phyloP scores from a whole-genome alignment of 2,888 invertebrate genomes.

The Ctena decussata region DNA sequence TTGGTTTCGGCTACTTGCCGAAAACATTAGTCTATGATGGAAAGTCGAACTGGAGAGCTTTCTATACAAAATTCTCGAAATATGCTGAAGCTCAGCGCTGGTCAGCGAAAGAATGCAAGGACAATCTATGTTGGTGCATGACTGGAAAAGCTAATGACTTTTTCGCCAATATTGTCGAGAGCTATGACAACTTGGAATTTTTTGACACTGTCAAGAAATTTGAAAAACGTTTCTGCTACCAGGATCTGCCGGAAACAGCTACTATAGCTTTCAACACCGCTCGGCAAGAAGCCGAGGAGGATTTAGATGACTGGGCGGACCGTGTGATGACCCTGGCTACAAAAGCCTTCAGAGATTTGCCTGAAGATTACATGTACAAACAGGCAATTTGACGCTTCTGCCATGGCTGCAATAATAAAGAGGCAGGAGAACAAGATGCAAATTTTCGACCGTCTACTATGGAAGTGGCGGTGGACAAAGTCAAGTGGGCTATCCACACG shows the following conservation, averaged over 20 bases:
- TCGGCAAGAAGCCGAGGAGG: slow-evolving; percentile 2
- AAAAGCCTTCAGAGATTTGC: slow-evolving; percentile 24
- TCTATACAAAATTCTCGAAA: too few relatives aligned
- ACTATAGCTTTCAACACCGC: slow-evolving; percentile 6
- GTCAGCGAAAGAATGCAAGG: too few relatives aligned
- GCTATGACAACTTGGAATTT: background rate
- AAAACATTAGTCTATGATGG: too few relatives aligned
- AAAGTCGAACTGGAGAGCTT: too few relatives aligned
- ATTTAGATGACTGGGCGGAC: slow-evolving; percentile 32
- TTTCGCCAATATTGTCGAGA: background rate
- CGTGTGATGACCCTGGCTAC: slow-evolving; percentile 17
- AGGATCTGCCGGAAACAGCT: slow-evolving; percentile 32
- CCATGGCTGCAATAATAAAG: slow-evolving; percentile 16
- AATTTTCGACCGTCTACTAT: slow-evolving; percentile 14
- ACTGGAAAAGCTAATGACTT: background rate
- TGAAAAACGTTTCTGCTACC: slow-evolving; percentile 17
- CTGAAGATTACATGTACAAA: slow-evolving; percentile 22
- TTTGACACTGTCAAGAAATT: slow-evolving; percentile 18
- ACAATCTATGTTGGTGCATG: background rate
- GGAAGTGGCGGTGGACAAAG: slow-evolving; percentile 21
- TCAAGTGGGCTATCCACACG: slow-evolving; percentile 8
- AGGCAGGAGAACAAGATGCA: slow-evolving; percentile 24
- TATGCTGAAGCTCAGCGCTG: too few relatives aligned
- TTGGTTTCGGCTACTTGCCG: too few relatives aligned
- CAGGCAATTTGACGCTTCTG: slow-evolving; percentile 28